Evolutionary conservation across 2,797 vertebrate genomes (phyloP), one percentile per base, ranked within the genome.

Genomic region (Gymnocypris eckloni): DNA sequence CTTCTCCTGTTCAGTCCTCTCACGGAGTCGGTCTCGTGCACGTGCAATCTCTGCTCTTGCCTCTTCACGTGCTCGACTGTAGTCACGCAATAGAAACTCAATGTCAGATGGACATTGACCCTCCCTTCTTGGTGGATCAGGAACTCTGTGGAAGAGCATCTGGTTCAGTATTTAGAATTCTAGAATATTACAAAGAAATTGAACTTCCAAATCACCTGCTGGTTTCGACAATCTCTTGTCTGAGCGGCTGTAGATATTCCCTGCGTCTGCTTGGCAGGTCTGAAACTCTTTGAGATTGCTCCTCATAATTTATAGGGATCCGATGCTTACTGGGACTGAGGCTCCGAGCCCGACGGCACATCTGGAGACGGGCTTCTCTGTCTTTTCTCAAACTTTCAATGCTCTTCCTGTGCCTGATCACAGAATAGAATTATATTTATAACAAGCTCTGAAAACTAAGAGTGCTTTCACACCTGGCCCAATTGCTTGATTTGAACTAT

Each of bases 1-100:
- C 90, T 98, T 99, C 89, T 99, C 98, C 91, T 96, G 95, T 87
- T 97, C 96, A 0, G 97, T 96, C 82, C 95, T 94, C 89, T 98
- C 96, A 48, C 96, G 90, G 50, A 99, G 96, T 72, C 96, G 95
- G 37, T 96, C 96, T 75, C 95, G 93, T 0, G 98, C 98, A 87
- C 91, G 95, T 1, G 97, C 96, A 13, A 99, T 98, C 94, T 99
- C 97, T 0, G 92, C 94, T 92, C 95, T 96, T 80, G 98, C 96
- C 90, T 98, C 97, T 89, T 98, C 97, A 0, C 97, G 96, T 2
- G 98, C 98, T 76, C 90, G 96, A 81, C 96, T 95, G 79, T 99
- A 99, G 91, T 98, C 97, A 69, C 87, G 94, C 87, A 99, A 92
- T 91, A 98, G 88, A 86, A 96, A 90, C 89, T 98, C 96, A 4